Conservation (phyloP, 1,140 invertebrate genomes). For the Mactra quadrangularis region DNA sequence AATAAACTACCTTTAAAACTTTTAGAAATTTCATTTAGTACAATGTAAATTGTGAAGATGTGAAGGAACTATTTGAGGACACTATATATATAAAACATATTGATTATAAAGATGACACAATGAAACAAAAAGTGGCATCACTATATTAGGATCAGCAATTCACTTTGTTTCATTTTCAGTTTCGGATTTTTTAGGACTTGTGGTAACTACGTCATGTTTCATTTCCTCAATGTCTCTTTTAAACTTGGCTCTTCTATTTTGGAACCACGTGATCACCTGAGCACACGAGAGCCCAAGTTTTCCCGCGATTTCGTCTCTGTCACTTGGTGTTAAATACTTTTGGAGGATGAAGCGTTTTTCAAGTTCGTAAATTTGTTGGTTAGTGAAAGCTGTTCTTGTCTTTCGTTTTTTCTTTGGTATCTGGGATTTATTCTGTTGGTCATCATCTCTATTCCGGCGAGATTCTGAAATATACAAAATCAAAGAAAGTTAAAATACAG, state of each 20-base stretch:
- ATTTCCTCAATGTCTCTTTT: slow-evolving; percentile 62
- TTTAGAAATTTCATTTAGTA: too few species aligned
- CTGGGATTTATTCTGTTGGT: slow-evolving; percentile 33
- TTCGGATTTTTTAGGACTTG: slow-evolving; percentile 28
- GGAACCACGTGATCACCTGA: slow-evolving; percentile 60
- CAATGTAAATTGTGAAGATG: too few species aligned
- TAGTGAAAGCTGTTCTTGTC: slow-evolving; percentile 59
- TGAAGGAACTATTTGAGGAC: too few species aligned
- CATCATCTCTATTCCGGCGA: slow-evolving; percentile 16
- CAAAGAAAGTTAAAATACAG: too few species aligned
- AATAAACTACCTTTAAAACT: too few species aligned
- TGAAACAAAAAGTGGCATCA: too few species aligned
- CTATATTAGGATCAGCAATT: too few species aligned
- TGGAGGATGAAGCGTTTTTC: slow-evolving; percentile 55
- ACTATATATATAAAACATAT: too few species aligned
- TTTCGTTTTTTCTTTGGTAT: slow-evolving; percentile 60
- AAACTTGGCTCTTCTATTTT: slow-evolving; percentile 58
- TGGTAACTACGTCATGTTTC: slow-evolving; percentile 52
- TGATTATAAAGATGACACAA: too few species aligned
- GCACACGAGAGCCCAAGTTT: slow-evolving; percentile 53
- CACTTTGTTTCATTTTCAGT: slow-evolving; percentile 19
- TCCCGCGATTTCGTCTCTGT: slow-evolving; percentile 49
- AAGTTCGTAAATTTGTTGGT: slow-evolving; percentile 61
- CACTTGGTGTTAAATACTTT: slow-evolving; percentile 56
- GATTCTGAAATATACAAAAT: slow-evolving; percentile 40